Percentiles rank a stretch among this genome's conserved stretches.
Conservation (phyloP, 2,797 vertebrate species). For the Sardinella longiceps region DNA sequence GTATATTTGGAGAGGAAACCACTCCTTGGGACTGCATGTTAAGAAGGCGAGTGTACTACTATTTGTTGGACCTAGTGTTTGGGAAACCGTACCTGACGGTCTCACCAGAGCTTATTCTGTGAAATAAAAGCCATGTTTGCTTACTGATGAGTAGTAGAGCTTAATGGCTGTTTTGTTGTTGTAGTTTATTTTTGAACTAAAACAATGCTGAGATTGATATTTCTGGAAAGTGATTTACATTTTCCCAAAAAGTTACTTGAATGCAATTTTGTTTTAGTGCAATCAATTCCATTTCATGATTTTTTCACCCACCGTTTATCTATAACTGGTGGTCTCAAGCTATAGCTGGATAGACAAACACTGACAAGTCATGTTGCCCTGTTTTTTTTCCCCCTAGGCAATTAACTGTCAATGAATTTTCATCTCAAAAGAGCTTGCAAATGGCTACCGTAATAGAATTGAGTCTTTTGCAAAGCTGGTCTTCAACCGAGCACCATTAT, state of each 20-base stretch:
- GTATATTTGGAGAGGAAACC: background rate
- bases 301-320: background rate
- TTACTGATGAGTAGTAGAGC: background rate
- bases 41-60: background rate
- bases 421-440: background rate
- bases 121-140: background rate
- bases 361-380: background rate
- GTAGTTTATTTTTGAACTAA: background rate
- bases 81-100: background rate
- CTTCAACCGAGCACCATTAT: background rate
- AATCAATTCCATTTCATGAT: background rate
- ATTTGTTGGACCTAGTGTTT: background rate
- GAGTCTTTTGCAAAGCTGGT: background rate
- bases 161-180: background rate
- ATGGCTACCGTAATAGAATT: background rate
- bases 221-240: background rate
- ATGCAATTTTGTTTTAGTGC: background rate
- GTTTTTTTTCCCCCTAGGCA: background rate
- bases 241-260: background rate
- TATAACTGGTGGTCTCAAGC: background rate
- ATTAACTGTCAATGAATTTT: background rate
- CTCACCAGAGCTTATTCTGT: slow-evolving; percentile 4
- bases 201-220: background rate
- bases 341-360: background rate
- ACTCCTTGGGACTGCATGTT: slow-evolving; percentile 10